Base-by-base conservation (phyloP, 1,140 invertebrate species). In the Parapsyche elsis region DNA sequence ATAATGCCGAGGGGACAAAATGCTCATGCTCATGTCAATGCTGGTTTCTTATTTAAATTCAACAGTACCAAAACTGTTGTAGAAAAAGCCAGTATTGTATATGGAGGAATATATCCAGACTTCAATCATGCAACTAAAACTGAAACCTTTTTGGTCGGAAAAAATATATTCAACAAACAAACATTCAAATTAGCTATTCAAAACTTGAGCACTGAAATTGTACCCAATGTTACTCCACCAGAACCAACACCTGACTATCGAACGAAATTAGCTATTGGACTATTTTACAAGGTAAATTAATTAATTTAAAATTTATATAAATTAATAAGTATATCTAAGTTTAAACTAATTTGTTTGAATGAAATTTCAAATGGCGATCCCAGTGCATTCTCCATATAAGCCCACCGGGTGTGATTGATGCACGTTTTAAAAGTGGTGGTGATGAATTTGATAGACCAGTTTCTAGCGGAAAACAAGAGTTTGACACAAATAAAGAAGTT, bases 1-100 rank as follows among this genome's bases (percentile, higher is more conserved):
- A 92, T 95, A 80, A 95, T 94, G 92, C 92, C 93, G 0, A 89
- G 94, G 81, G 92, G 92, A 4, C 94, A 95, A 89, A 97, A 96
- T 86, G 92, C 95, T 0, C 94, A 96, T 85, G 95, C 95, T 0
- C 92, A 94, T 83, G 93, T 97, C 0, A 96, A 95, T 85, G 94
- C 94, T 10, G 95, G 93, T 7, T 96, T 97, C 85, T 87, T 92
- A 0, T 90, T 94, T 30, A 90, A 93, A 87, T 78, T 94, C 0
- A 87, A 92, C 23, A 84, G 76, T 46, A 81, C 78, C 73, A 86
- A 85, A 83, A 88, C 84, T 73, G 80, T 91, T n/a, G 61, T 87
- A 1, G 84, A 87, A 30, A 87, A 86, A 21, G 90, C 91, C 0
- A 90, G 87, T n/a, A 89, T 94, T 14, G 87, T 90, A 12, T 88